Base-by-base conservation (phyloP, 2,797 vertebrate species). In the Myotis vivesi region DNA sequence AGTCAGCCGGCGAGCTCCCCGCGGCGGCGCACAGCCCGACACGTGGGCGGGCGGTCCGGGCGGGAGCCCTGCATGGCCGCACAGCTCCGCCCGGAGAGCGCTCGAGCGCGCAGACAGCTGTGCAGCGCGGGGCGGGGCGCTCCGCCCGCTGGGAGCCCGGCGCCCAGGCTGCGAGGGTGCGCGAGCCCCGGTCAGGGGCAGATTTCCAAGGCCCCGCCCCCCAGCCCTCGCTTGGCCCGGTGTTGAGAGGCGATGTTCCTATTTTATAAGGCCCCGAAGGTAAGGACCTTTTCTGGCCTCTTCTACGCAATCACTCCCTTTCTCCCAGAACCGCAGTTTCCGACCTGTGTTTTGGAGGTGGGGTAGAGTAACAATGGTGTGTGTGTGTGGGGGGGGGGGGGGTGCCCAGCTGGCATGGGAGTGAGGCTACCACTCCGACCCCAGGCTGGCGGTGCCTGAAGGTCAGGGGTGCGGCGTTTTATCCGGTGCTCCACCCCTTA, bases 201-300 rank as follows among this genome's bases (percentile, higher is more conserved):
- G 28, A 64, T 33, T 87, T 44, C 9, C 72, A 10, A 0, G 17
- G 44, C 15, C 33, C 10, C 36, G 28, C 19, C 6, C 36, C 20
- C 59, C 38, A 55, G n/a, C 23, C n/a, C 73, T 55, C 13, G 25
- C 30, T 33, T 51, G 71, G 28, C 41, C 62, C 79, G 4, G 57
- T 41, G 75, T 46, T 51, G 92, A 62, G 49, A 66, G 92, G 86
- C 36, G 36, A 13, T 44, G 55, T 59, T 16, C 38, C 2, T 22
- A 38, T 64, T 95, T 87, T 73, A 79, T 88, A 79, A 88, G 82
- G 88, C 72, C 49, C 91, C 72, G 23, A 69, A 75, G 55, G 76
- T 91, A 55, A 91, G 87, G 80, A 87, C 22, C 9, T 66, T 94
- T 94, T 80, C 49, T 66, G 96, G 51, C 38, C 23, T 33, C 20